Conservation (phyloP, 1,140 invertebrate genomes). For the Aphis craccivora region DNA sequence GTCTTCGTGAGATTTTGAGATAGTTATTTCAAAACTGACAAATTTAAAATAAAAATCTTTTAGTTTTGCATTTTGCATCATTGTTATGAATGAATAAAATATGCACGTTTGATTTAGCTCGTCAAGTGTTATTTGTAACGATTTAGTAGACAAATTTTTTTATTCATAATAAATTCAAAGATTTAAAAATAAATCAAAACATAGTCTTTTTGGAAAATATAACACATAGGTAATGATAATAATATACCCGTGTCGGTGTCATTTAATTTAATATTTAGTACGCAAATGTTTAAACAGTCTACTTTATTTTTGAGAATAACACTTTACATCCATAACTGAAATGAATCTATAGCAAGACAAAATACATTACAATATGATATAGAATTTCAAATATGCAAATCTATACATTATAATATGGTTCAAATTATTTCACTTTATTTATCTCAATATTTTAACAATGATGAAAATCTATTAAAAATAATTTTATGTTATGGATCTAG, state of each 20-base stretch:
- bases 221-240: neutral
- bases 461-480: neutral
- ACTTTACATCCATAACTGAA: neutral
- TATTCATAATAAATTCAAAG: neutral
- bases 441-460: neutral
- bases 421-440: neutral
- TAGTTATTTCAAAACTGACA: neutral
- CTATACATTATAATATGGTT: accelerated
- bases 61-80: neutral
- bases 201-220: neutral
- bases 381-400: neutral
- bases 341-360: neutral
- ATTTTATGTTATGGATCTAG: neutral
- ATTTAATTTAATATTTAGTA: neutral
- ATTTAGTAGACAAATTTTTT: neutral
- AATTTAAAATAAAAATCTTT: neutral
- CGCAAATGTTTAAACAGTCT: neutral
- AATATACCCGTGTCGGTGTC: neutral
- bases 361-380: neutral
- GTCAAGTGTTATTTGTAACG: neutral
- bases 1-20: neutral
- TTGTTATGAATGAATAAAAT: neutral
- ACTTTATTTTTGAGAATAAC: neutral
- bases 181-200: neutral
- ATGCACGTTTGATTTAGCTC: neutral